Evolutionary conservation across 2,797 vertebrate species (phyloP), one percentile per base, ranked within the genome.

Genomic region (Poeciliopsis gracilis): DNA sequence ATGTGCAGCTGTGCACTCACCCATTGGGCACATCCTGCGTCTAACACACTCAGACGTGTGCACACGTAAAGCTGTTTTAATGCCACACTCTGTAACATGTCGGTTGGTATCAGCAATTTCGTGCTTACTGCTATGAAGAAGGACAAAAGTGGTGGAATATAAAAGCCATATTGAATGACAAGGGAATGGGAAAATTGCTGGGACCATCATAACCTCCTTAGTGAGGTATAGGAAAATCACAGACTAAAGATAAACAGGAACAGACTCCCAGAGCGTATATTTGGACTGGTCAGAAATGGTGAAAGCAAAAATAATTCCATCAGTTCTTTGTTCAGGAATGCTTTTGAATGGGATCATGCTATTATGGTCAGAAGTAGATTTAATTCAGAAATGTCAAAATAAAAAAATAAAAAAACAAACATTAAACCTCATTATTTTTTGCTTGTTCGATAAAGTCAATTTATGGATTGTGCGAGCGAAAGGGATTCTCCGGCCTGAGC

Each of bases 1-100:
- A 87, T 78, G 87, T 73, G 87, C 41, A 8, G 80, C 78, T 55
- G 46, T 63, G 82, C 77, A 84, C 72, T 76, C 77, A 61, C 77
- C 82, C 79, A 36, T 69, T 4, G 75, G 79, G 75, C 74, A 18
- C 79, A 71, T 47, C 2, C 79, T 51, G 2, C 77, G 43, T 80
- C 83, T 82, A 83, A 87, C 28, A 16, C 73, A 80, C 25, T 77
- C 78, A 72, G 59, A 86, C 66, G 66, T 38, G 30, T 77, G 81
- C 82, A 79, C 84, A 82, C 75, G 46, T 45, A 25, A 87, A 73
- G 69, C 61, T 76, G 90, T 87, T 91, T 53, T 86, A 84, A 87
- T 90, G 82, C 89, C 88, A 84, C 83, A 85, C 92, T 87, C 82
- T 87, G 84, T 84, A 57, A 81, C 83, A 88, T 83, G 88, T 90